A percentile compares a stretch with the other conserved stretches of the same genome.
phyloP scores from a whole-genome alignment of 1,140 invertebrate species.

The Metopolophium dirhodum region DNA sequence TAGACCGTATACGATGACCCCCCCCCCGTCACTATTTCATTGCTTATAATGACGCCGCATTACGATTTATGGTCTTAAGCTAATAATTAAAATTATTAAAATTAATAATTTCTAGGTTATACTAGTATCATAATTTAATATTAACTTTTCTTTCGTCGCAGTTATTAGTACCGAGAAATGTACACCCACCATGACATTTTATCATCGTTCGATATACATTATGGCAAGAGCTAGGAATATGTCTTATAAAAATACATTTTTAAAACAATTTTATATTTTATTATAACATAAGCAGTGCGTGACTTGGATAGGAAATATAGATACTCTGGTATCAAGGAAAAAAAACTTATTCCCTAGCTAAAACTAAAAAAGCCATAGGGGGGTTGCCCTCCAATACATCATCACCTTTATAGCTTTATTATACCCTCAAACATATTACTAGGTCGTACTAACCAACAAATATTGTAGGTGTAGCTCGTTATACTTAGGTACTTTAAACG shows the following conservation, averaged over 20 bases:
- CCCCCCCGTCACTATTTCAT: neutral
- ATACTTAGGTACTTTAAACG: neutral
- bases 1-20: neutral
- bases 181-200: neutral
- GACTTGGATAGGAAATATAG: neutral
- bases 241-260: neutral
- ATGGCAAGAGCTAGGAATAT: neutral
- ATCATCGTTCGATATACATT: neutral
- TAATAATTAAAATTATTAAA: neutral
- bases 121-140: neutral
- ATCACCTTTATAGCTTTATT: too few relatives aligned
- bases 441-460: neutral
- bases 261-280: neutral
- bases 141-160: neutral
- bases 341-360: too few relatives aligned
- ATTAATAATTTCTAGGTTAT: neutral
- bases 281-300: neutral
- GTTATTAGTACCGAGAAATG: too few relatives aligned
- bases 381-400: too few relatives aligned
- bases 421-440: neutral
- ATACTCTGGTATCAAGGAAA: neutral
- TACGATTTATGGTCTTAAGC: neutral
- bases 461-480: neutral
- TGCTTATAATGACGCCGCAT: neutral
- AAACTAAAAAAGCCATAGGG: neutral